phyloP scores from a whole-genome alignment of 2,888 invertebrate species.

The Oscheius sp. region DNA sequence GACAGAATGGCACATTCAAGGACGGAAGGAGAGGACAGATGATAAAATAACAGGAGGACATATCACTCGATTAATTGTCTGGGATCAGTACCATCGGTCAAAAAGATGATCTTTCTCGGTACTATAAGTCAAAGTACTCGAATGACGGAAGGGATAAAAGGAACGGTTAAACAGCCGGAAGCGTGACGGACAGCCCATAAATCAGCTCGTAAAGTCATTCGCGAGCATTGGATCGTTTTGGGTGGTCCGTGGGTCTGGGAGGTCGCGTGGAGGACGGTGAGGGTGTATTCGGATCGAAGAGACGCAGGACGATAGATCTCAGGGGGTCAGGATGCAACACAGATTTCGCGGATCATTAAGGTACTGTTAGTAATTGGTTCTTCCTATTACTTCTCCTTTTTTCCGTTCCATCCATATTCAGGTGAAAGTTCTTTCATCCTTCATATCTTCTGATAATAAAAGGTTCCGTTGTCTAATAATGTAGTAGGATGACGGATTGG shows the following conservation, averaged over 20 bases:
- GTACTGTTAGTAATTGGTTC: neutral
- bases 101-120: neutral
- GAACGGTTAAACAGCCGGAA: conserved; percentile 5
- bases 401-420: neutral
- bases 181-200: conserved; percentile 17
- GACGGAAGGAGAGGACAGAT: neutral
- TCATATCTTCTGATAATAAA: too few relatives aligned
- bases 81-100: too few relatives aligned
- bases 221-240: conserved; percentile 3
- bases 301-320: conserved; percentile 12
- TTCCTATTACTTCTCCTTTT: neutral
- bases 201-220: conserved; percentile 29
- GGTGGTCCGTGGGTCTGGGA: conserved; percentile 19
- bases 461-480: neutral
- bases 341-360: conserved; percentile 20
- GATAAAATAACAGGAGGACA: neutral
- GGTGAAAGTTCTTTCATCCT: neutral
- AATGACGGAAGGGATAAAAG: neutral
- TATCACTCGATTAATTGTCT: too few relatives aligned
- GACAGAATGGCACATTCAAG: neutral
- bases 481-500: conserved; percentile 1
- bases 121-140: neutral
- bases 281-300: neutral
- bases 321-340: conserved; percentile 8
- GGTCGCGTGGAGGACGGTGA: neutral